Evolutionary conservation across 2,113 vertebrate genomes (phyloP).

Genomic region (Grammomys dolichurus): DNA sequence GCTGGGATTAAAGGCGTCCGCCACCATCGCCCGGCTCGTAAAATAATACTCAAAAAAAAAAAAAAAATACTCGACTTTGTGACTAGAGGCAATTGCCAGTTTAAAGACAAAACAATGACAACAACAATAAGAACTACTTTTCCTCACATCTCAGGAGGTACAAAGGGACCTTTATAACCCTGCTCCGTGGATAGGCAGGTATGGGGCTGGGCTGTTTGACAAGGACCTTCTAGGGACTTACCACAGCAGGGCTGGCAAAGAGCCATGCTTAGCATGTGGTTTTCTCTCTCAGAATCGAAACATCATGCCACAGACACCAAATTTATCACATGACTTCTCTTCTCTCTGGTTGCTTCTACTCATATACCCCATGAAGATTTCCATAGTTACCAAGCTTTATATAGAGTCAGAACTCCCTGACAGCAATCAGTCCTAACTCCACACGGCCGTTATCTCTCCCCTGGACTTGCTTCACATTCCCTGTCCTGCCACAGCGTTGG

Average conservation of each 20-base stretch:
- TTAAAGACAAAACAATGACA: not conserved
- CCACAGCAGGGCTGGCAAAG: not conserved
- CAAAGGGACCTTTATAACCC: not conserved
- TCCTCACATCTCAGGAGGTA: not conserved
- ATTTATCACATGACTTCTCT: constrained; percentile 19
- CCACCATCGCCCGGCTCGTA: too few relatives aligned
- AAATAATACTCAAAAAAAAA: not conserved
- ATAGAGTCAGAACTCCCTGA: not conserved
- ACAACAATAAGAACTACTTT: not conserved
- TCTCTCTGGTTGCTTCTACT: constrained; percentile 56
- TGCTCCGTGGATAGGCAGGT: not conserved
- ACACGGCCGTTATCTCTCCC: not conserved
- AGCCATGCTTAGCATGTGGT: not conserved
- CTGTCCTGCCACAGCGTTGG: not conserved
- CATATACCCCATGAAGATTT: not conserved
- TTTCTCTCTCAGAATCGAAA: constrained; percentile 58
- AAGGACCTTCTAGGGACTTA: not conserved
- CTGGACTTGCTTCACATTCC: not conserved
- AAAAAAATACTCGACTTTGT: constrained; percentile 35
- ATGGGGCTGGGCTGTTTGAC: not conserved
- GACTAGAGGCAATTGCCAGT: not conserved
- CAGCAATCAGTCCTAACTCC: constrained; percentile 30
- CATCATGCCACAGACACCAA: constrained; percentile 46
- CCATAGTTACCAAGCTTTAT: constrained; percentile 19
- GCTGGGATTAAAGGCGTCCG: too few relatives aligned